A percentile compares a stretch with the other conserved stretches of the same genome.
Evolutionary conservation across 2,797 vertebrate species (phyloP).

Genomic region (Gadopsis bispinosus): DNA sequence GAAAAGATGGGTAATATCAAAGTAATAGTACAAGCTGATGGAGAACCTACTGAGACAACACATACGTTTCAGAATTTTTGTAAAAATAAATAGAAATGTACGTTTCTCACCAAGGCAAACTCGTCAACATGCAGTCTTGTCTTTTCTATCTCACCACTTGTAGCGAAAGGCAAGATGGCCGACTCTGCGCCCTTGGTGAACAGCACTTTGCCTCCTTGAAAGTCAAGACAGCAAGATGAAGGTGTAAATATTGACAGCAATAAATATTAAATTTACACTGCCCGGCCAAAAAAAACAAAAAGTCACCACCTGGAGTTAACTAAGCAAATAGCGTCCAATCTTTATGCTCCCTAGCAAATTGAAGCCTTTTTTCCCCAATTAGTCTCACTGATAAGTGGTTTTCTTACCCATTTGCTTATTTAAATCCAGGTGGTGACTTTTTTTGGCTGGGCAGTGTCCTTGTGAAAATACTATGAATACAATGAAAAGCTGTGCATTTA

Average conservation of each 20-base stretch:
- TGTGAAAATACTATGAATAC: not conserved
- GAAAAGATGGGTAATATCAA: not conserved
- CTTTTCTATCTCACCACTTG: slow-evolving; percentile 93
- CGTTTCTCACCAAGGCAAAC: slow-evolving; percentile 92
- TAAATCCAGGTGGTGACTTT: too few relatives aligned
- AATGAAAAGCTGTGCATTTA: not conserved
- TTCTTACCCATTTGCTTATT: too few relatives aligned
- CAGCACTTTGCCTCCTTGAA: slow-evolving; percentile 90
- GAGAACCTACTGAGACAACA: not conserved
- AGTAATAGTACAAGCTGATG: not conserved
- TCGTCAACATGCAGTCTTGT: slow-evolving; percentile 96
- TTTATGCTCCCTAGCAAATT: too few relatives aligned
- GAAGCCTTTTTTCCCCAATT: too few relatives aligned
- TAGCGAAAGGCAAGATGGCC: slow-evolving; percentile 90
- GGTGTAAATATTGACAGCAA: not conserved
- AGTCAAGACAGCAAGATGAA: slow-evolving; percentile 11
- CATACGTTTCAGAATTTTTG: not conserved
- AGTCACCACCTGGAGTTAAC: too few relatives aligned
- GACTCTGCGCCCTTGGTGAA: slow-evolving; percentile 99
- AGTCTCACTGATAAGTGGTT: too few relatives aligned
- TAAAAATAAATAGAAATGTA: not conserved
- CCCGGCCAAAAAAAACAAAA: too few relatives aligned
- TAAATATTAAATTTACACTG: not conserved
- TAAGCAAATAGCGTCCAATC: too few relatives aligned
- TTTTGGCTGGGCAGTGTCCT: too few relatives aligned